A percentile compares a stretch with the other conserved stretches of the same genome.
These are phyloP conservation scores for Rhodophaea formosa DNA, from an alignment of 2,888 invertebrate species.

Conservation along the genomic window DNA sequence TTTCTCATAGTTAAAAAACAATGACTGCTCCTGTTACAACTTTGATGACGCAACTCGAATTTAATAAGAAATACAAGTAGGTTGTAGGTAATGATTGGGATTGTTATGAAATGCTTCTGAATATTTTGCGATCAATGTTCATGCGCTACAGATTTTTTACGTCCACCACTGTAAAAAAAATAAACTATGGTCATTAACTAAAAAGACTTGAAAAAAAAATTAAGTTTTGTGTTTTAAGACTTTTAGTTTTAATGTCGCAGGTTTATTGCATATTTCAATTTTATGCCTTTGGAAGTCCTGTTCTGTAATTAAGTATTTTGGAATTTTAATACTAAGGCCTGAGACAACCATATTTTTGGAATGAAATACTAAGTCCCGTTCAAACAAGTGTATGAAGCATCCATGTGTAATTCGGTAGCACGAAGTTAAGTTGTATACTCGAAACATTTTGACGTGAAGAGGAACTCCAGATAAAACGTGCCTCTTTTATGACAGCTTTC, in stretches of 20 bases:
- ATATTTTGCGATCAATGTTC: neutral
- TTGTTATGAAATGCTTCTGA: neutral
- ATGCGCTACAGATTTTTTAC: neutral
- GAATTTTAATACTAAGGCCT: too few relatives aligned
- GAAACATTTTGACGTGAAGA: neutral
- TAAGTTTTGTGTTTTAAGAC: too few relatives aligned
- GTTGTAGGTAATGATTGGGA: neutral
- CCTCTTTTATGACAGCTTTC: constrained; percentile 6
- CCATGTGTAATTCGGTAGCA: neutral
- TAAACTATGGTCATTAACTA: too few relatives aligned
- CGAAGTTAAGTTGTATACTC: neutral
- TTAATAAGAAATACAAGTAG: neutral
- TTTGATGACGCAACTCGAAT: neutral
- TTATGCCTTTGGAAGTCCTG: too few relatives aligned
- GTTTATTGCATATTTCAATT: too few relatives aligned
- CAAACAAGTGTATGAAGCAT: neutral
- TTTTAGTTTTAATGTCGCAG: too few relatives aligned
- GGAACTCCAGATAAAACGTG: constrained; percentile 4
- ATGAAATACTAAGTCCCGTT: neutral
- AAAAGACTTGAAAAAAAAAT: too few relatives aligned
- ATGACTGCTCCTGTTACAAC: neutral
- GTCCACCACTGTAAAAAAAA: too few relatives aligned
- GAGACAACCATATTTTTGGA: neutral
- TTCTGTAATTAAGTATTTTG: too few relatives aligned
- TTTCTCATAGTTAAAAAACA: constrained; percentile 4